Evolutionary conservation across 2,797 vertebrate genomes (phyloP).

Genomic region (Gila robusta): DNA sequence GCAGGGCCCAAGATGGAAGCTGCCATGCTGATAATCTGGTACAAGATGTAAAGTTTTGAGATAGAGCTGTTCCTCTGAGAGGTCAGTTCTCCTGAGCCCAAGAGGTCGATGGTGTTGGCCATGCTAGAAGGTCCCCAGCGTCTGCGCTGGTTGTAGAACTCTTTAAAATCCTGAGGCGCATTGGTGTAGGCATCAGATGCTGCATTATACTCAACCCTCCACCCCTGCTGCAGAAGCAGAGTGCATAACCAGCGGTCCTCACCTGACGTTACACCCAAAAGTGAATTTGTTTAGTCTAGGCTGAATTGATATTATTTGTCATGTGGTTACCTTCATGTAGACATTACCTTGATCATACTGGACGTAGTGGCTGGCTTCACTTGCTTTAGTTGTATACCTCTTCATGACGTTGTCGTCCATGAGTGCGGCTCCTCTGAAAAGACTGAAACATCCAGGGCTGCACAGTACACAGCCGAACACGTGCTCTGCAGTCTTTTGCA

Average conservation of each 20-base stretch:
- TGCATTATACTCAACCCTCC: slow-evolving; percentile 82
- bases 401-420: slow-evolving; percentile 83
- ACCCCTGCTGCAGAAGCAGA: slow-evolving; percentile 80
- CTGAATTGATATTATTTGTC: neutral
- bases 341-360: slow-evolving; percentile 81
- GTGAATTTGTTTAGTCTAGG: neutral
- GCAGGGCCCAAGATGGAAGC: slow-evolving; percentile 74
- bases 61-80: slow-evolving; percentile 74
- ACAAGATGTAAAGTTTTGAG: slow-evolving; percentile 77
- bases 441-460: slow-evolving; percentile 81
- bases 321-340: neutral
- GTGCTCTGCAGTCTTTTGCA: slow-evolving; percentile 81
- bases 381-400: slow-evolving; percentile 74
- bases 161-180: slow-evolving; percentile 79
- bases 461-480: slow-evolving; percentile 78
- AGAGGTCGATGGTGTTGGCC: slow-evolving; percentile 76
- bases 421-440: slow-evolving; percentile 77
- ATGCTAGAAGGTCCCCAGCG: slow-evolving; percentile 82
- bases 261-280: slow-evolving; percentile 63
- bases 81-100: slow-evolving; percentile 64
- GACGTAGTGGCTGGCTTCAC: slow-evolving; percentile 72
- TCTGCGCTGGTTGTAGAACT: slow-evolving; percentile 81
- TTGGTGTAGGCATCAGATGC: slow-evolving; percentile 83
- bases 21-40: slow-evolving; percentile 72
- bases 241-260: slow-evolving; percentile 84